These are phyloP conservation scores for Timema cristinae DNA, from an alignment of 2,888 invertebrate genomes.

Conservation along the genomic window DNA sequence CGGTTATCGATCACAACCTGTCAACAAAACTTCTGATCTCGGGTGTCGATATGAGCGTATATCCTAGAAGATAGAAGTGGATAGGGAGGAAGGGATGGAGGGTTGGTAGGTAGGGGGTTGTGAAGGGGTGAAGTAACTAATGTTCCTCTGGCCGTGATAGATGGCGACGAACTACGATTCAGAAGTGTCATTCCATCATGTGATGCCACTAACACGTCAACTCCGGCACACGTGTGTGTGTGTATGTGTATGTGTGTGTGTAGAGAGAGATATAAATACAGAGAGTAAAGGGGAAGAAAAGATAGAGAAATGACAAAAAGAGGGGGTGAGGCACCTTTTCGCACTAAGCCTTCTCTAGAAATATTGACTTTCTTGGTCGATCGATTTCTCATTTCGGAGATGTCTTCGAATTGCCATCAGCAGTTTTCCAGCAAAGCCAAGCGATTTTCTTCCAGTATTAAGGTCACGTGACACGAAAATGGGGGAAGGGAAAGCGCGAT, in stretches of 20 bases:
- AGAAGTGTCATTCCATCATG: conserved; percentile 24
- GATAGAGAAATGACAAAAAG: neutral
- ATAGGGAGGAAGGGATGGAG: neutral
- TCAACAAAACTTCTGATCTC: no score
- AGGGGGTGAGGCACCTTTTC: neutral
- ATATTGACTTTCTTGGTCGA: conserved; percentile 17
- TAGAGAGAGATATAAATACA: neutral
- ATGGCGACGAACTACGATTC: conserved; percentile 23
- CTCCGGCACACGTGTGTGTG: neutral
- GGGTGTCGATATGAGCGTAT: no score
- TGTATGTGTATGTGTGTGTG: neutral
- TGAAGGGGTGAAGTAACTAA: conserved; percentile 8
- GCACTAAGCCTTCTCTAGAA: neutral
- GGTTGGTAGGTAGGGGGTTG: neutral
- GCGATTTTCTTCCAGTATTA: no score
- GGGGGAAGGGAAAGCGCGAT: no score
- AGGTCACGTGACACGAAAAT: no score
- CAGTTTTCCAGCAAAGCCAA: no score
- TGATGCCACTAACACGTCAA: conserved; percentile 5
- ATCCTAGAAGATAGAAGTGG: neutral
- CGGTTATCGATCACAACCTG: no score
- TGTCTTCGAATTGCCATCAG: no score
- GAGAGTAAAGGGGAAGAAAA: neutral
- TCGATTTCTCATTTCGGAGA: conserved; percentile 19
- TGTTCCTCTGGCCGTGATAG: conserved; percentile 22